A percentile compares a stretch with the other conserved stretches of the same genome.
phyloP scores from a whole-genome alignment of 2,888 invertebrate species.

The Alsophila aescularia region DNA sequence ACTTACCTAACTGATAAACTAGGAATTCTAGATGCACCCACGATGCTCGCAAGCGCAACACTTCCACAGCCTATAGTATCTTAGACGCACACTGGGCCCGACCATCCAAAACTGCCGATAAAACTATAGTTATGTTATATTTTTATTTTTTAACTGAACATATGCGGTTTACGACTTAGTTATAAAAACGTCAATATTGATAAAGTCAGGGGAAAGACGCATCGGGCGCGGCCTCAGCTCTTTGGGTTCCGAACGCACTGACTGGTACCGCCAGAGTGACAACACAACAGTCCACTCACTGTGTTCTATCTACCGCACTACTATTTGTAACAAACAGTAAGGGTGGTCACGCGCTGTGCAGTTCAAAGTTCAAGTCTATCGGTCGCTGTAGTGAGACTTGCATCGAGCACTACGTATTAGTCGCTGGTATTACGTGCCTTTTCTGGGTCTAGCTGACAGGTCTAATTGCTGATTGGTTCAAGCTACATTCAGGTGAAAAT shows the following conservation, averaged over 20 bases:
- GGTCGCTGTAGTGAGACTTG: background rate
- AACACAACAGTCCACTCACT: background rate
- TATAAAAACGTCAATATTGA: conserved; percentile 5
- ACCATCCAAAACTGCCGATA: background rate
- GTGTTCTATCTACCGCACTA: background rate
- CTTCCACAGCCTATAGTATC: background rate
- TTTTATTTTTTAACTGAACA: background rate
- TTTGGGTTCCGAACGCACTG: conserved; percentile 17
- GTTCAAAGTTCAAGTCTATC: background rate
- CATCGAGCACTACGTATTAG: background rate
- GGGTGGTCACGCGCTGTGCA: background rate
- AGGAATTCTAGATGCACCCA: background rate
- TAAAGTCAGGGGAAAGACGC: background rate
- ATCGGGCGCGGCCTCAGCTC: conserved; percentile 6
- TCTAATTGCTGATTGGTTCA: no score
- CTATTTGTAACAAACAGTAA: conserved; percentile 5
- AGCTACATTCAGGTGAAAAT: no score
- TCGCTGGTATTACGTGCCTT: no score
- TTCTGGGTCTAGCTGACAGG: no score
- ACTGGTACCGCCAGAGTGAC: conserved; percentile 3
- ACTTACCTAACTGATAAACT: background rate
- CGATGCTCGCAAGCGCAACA: background rate
- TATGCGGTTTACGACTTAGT: conserved; percentile 7
- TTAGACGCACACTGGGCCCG: background rate
- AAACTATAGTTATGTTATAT: background rate